Percentiles rank a stretch among this genome's conserved stretches.
Conservation (phyloP, 2,797 vertebrate genomes). For the Myotis myotis region DNA sequence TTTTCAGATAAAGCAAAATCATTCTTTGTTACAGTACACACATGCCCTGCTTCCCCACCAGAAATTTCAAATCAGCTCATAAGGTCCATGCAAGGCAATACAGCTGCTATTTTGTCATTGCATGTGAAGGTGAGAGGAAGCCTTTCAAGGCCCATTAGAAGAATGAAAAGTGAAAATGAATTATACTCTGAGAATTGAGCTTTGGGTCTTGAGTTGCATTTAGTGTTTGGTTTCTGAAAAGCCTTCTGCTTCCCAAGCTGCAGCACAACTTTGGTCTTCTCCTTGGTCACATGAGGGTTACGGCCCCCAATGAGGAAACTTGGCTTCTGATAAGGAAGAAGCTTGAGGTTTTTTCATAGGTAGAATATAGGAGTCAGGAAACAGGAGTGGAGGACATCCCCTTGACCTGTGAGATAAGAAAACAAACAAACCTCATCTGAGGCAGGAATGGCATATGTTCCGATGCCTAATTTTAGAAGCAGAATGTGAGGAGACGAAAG, state of each 20-base stretch:
- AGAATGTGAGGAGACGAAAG: conserved; percentile 18
- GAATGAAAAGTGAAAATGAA: conserved; percentile 6
- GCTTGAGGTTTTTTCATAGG: neutral
- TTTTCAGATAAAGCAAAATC: neutral
- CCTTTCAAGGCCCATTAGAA: neutral
- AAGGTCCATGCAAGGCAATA: neutral
- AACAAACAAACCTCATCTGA: conserved; percentile 37
- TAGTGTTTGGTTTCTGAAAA: neutral
- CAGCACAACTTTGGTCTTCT: neutral
- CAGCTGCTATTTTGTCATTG: no score
- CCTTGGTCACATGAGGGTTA: neutral
- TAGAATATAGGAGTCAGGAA: conserved; percentile 50
- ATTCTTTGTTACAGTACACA: neutral
- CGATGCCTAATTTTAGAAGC: conserved; percentile 51
- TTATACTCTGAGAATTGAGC: neutral
- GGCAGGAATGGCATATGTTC: conserved; percentile 21
- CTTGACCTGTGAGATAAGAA: conserved; percentile 63
- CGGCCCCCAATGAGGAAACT: neutral
- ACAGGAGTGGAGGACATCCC: conserved; percentile 62
- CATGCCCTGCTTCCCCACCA: accelerated
- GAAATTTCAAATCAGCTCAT: neutral
- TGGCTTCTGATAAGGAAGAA: conserved; percentile 21
- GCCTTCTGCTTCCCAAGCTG: neutral
- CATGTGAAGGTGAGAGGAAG: no score
- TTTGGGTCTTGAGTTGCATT: neutral